Base-by-base conservation (phyloP, 2,888 invertebrate species). In the Mellilla xanthometata region DNA sequence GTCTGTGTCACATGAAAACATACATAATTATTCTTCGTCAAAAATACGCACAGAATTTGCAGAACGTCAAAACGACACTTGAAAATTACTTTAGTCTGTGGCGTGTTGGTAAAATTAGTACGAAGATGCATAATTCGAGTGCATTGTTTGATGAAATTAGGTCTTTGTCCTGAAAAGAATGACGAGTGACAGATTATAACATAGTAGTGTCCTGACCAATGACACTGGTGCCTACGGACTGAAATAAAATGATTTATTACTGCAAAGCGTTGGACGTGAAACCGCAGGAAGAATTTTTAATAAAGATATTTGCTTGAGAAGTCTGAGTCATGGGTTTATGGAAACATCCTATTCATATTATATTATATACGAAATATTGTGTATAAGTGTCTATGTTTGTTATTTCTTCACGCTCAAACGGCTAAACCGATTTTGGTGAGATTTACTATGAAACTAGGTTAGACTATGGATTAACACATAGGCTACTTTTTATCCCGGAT, bases 71-170 rank as follows among this genome's bases (percentile, higher is more conserved):
- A 31, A 22, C 8, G 8, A 11, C 23, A 2, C 1, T 23, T 13
- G 13, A 2, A 15, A 22, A 15, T 32, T 32, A n/a, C 26, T 27
- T 32, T 15, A 27, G 29, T 11, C 32, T 48, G 41, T 42, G 41
- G 32, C 35, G 6, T 29, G 30, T 35, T 42, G 10, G 24, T 9
- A 38, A 39, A 46, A 46, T 49, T 50, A 42, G 41, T 41, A 39
- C 27, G 42, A 42, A 55, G 39, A 43, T 42, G 47, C 41, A 53
- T 55, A 52, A 55, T 49, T 55, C 46, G 46, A 42, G 41, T 39
- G 49, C 44, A 49, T 49, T 49, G 49, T 49, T 45, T 36, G 10
- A 30, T 52, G 54, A 45, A 65, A 61, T 60, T 65, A 58, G 62
- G 61, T 39, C 62, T 49, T 55, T 58, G 58, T 61, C 54, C 61